Base-by-base conservation (phyloP, 2,113 vertebrate species). In the Pluvialis apricaria region DNA sequence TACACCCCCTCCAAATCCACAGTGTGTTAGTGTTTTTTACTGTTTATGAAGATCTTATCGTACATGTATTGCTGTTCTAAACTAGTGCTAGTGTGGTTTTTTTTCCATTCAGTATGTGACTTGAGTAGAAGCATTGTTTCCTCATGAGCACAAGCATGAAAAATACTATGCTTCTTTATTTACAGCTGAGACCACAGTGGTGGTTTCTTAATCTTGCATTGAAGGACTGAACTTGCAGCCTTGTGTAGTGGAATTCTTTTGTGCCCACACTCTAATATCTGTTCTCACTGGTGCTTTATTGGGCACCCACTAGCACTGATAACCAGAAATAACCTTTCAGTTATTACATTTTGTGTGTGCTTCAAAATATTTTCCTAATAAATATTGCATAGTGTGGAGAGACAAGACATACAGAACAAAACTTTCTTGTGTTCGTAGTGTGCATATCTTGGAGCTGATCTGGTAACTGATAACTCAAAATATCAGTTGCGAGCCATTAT, bases 211-310 rank as follows among this genome's bases (percentile, higher is more conserved):
- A 34, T 78, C 15, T 17, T 0, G 0, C 45, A 34, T 81, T 76
- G 54, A 71, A 75, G 28, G 21, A 25, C 88, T 92, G 57, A 93
- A 71, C 68, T 86, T 84, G 80, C 42, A 90, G 54, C 42, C 36
- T 91, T 84, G 49, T 60, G 57, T 73, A 90, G 61, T 96, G 78
- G 88, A 96, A 97, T 97, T 95, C 84, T 88, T 94, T 38, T 86
- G 72, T 92, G 96, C 96, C 96, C 94, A 97, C 92, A 86, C 86
- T 95, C 90, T 47, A 95, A 70, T 96, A 87, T 86, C 88, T 95
- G 22, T 84, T 91, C 90, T 90, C 69, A 82, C 36, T 95, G 71
- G n/a, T 93, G 86, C 79, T 91, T 96, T 96, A 86, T 81, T 31
- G 16, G 55, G 91, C 84, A 77, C 92, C 91, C 90, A 75, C 92